Percentiles rank a stretch among this genome's conserved stretches.
These are phyloP conservation scores for Linnaemya vulpina DNA, from an alignment of 2,888 invertebrate genomes.

Conservation along the genomic window DNA sequence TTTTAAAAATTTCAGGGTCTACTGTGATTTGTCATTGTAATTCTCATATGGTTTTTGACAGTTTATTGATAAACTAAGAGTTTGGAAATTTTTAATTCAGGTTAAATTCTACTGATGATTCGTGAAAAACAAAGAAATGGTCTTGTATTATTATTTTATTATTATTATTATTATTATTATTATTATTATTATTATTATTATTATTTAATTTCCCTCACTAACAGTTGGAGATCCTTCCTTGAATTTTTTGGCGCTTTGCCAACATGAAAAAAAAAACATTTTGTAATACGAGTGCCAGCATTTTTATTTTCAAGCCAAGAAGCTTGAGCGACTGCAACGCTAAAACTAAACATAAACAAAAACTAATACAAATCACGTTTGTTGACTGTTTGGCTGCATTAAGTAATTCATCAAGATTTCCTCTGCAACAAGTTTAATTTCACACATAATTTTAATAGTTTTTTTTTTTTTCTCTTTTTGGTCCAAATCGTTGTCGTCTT, in stretches of 20 bases:
- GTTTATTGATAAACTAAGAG: no score
- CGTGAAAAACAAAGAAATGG: no score
- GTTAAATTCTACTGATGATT: no score
- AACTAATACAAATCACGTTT: slow-evolving; percentile 54
- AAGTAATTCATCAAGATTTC: slow-evolving; percentile 72
- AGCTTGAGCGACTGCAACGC: slow-evolving; percentile 14
- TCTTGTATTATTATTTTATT: background rate
- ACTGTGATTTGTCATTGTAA: no score
- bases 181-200: background rate
- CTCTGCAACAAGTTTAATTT: slow-evolving; percentile 71
- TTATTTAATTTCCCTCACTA: background rate
- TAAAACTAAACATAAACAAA: slow-evolving; percentile 20
- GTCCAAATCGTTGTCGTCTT: no score
- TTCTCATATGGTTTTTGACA: no score
- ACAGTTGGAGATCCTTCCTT: background rate
- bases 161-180: background rate
- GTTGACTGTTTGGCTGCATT: slow-evolving; percentile 35
- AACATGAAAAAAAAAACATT: background rate
- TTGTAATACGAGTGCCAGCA: slow-evolving; percentile 11
- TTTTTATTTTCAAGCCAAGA: slow-evolving; percentile 20
- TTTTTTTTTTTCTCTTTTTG: slow-evolving; percentile 10
- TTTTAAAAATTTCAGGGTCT: no score
- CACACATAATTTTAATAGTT: slow-evolving; percentile 51
- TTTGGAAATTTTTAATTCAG: no score
- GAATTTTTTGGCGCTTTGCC: background rate